A percentile compares a stretch with the other conserved stretches of the same genome.
phyloP scores from a whole-genome alignment of 1,140 invertebrate genomes.

The Tyrophagus putrescentiae region DNA sequence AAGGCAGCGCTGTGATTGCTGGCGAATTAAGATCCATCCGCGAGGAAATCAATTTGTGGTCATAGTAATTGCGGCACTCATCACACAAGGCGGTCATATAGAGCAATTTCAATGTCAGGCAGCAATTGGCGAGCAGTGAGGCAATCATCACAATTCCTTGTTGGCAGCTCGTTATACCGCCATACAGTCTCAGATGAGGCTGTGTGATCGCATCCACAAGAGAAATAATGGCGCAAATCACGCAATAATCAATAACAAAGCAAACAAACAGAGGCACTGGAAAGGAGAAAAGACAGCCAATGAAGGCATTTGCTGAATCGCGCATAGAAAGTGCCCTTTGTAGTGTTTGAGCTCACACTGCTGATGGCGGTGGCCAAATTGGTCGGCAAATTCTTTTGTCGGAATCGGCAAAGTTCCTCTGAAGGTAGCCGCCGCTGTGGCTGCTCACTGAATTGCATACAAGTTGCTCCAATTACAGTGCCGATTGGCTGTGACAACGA shows the following conservation, averaged over 20 bases:
- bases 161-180: conserved; percentile 6
- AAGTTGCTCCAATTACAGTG: conserved; percentile 7
- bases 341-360: no score
- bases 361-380: not conserved
- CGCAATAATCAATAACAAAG: conserved; percentile 12
- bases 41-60: not conserved
- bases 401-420: no score
- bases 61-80: not conserved
- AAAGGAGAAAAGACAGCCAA: not conserved
- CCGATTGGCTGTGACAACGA: conserved; percentile 3
- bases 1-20: not conserved
- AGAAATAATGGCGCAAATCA: conserved; percentile 7
- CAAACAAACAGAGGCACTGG: not conserved
- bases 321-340: no score
- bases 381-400: conserved; percentile 14
- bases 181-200: not conserved
- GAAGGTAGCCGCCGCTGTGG: no score
- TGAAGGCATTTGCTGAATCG: not conserved
- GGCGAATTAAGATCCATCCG: not conserved
- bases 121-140: not conserved
- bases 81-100: not conserved
- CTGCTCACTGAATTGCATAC: no score
- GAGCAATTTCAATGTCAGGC: conserved; percentile 14
- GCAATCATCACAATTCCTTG: not conserved
- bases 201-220: no score